Base-by-base conservation (phyloP, 2,888 invertebrate species). In the Dorcus hopei region DNA sequence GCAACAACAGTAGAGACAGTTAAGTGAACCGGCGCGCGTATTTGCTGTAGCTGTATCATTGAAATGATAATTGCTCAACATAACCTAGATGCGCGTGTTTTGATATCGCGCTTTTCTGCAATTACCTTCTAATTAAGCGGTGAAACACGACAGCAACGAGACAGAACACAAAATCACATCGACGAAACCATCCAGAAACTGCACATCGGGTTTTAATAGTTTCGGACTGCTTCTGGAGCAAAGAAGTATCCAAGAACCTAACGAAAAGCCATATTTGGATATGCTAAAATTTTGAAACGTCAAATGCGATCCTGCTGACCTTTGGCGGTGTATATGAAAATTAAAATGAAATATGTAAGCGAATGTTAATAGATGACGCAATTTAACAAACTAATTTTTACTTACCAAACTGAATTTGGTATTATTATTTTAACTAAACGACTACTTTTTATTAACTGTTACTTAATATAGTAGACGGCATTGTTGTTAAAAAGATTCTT, bases 181-280 rank as follows among this genome's bases (percentile, higher is more conserved):
- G 55, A 60, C 58, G 54, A 38, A 57, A 55, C 63, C 56, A 59
- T 53, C 54, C 55, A 53, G 43, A 52, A 47, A 19, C 45, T 42
- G 57, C 54, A 61, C 59, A 64, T 62, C 56, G 57, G 56, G 57
- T 55, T 64, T 62, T 40, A 38, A 38, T 43, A 41, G 42, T 52
- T 57, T 51, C 57, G 48, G 52, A 48, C 49, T 58, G 52, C 62
- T 64, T 70, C 74, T 72, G 68, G 70, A 70, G 72, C 74, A 74
- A 72, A 67, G 71, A 71, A 72, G 62, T 63, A 61, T 61, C 58
- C 56, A 52, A 62, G 60, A 62, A 61, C 62, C 59, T 61, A 58
- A 52, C 63, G 75, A 76, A 78, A 77, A 72, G 73, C 78, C 78
- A 76, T 78, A 78, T 78, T 78, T 78, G 78, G 78, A 75, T 77